phyloP scores from a whole-genome alignment of 2,113 vertebrate genomes.

The Pomatorhinus ruficollis region DNA sequence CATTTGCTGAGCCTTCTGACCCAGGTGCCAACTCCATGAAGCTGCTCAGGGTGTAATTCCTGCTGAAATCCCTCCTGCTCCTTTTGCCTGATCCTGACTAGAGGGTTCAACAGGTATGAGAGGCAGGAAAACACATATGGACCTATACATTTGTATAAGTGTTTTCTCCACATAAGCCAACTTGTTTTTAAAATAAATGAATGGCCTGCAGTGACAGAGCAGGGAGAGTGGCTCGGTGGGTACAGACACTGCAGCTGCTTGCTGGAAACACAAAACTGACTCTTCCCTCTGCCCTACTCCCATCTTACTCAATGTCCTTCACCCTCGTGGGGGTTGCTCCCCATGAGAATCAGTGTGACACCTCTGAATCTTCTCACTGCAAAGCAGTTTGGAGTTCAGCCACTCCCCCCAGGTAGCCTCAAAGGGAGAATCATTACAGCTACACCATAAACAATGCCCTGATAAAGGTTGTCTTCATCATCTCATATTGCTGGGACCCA shows the following conservation, averaged over 20 bases:
- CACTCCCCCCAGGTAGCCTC: accelerated
- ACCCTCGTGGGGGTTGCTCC: background rate
- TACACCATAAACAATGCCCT: background rate
- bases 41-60: background rate
- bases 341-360: accelerated
- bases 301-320: background rate
- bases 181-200: background rate
- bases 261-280: background rate
- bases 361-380: background rate
- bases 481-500: background rate
- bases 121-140: background rate
- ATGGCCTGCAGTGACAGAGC: background rate
- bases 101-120: background rate
- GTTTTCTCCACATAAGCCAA: background rate
- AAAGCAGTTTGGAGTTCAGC: background rate
- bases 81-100: background rate
- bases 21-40: background rate
- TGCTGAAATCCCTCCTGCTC: background rate
- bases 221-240: background rate
- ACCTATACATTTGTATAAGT: accelerated
- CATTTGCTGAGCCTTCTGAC: background rate
- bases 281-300: background rate
- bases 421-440: background rate
- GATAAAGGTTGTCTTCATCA: background rate
- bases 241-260: background rate